Base-by-base conservation (phyloP, 2,113 vertebrate genomes). In the Probosciger aterrimus region DNA sequence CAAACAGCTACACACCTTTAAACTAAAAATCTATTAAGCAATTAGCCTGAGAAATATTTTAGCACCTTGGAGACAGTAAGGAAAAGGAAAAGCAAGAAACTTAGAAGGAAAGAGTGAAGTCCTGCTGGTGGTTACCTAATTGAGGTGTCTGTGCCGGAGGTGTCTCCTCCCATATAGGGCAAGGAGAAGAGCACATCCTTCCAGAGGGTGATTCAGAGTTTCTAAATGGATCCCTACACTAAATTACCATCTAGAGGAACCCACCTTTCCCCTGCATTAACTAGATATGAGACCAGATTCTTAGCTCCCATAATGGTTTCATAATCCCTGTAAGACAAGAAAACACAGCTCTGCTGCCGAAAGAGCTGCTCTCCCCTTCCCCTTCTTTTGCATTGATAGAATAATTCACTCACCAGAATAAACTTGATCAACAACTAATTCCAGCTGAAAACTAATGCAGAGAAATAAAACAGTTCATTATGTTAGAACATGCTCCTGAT, bases 381-480 rank as follows among this genome's bases (percentile, higher is more conserved):
- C 49, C 43, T 83, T 68, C 62, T 62, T 65, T 53, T 1, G 3
- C 53, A 67, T 1, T 33, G 23, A 65, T 15, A 60, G 25, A 90
- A 7, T 8, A 73, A 69, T 41, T 76, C 57, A 57, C n/a, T 53
- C 63, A 65, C 53, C 44, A 44, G 4, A 60, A 91, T 9, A 4
- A 83, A 24, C 47, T 30, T 0, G 0, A 88, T 3, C 0, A 0
- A 83, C 30, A 95, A 78, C 41, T 57, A 73, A 81, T 27, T 77
- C 39, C 59, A 78, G 44, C 35, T 90, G 67, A 75, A 93, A 86
- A 79, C 46, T 9, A 79, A 57, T 2, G 27, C 43, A 87, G 17
- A 49, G 46, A 43, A 62, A 53, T 55, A 53, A 60, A 53, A 2
- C 46, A 82, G 41, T 22, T 46, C 49, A 52, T 41, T 44, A 41